Evolutionary conservation across 2,797 vertebrate genomes (phyloP).

Genomic region (Pangasius macronema): DNA sequence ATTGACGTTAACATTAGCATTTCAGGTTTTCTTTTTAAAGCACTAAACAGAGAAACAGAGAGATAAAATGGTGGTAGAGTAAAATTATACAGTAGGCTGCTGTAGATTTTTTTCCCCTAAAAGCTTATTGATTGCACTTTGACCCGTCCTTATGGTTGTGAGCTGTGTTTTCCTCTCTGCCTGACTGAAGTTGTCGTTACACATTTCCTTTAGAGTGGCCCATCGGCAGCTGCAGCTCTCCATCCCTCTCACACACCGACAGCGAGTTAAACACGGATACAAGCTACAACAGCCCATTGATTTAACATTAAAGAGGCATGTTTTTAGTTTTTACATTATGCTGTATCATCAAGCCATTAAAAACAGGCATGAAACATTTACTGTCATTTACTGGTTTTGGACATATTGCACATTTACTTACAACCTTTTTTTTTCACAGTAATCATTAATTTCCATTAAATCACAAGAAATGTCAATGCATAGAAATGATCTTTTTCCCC

Average conservation of each 20-base stretch:
- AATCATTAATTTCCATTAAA: not conserved
- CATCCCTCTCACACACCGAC: not conserved
- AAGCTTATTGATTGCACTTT: not conserved
- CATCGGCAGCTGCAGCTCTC: not conserved
- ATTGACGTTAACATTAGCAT: not conserved
- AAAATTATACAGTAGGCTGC: not conserved
- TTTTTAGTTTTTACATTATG: not conserved
- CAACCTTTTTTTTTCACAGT: not conserved
- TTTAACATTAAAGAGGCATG: not conserved
- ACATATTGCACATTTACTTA: not conserved
- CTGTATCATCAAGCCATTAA: not conserved
- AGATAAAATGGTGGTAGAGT: not conserved
- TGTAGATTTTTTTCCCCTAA: not conserved
- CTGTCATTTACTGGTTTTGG: not conserved
- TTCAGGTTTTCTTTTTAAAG: not conserved
- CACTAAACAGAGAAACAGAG: not conserved
- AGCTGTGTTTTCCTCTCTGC: not conserved
- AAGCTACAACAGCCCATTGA: not conserved
- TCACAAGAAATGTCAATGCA: not conserved
- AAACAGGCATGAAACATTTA: not conserved
- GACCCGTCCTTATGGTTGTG: not conserved
- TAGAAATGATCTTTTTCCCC: not conserved
- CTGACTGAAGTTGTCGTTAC: not conserved
- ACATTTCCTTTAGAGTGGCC: not conserved
- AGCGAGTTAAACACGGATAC: not conserved